Base-by-base conservation (phyloP, 1,140 invertebrate species). In the Drosophila neocordata region DNA sequence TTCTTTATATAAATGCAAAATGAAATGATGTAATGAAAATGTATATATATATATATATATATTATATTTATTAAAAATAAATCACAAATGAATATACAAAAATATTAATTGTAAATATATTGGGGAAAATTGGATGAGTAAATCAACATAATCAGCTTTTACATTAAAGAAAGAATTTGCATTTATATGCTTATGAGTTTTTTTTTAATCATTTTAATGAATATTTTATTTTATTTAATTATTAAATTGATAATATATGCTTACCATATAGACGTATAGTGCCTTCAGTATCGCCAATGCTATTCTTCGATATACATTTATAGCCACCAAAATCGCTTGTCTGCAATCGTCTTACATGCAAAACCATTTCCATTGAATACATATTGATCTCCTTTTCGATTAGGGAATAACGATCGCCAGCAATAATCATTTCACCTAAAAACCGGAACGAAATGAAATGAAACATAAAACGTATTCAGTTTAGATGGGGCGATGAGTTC, bases 301-400 rank as follows among this genome's bases (percentile, higher is more conserved):
- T 96, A 92, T 98, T 98, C 91, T 97, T 97, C 13, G 97, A 97
- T 69, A 97, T 97, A 92, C 97, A 98, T 87, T 96, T 97, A 93
- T 98, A 98, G 9, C 95, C 95, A 1, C 97, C 97, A 80, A 97
- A 95, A 92, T 98, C 97, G 35, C 93, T 93, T 55, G 94, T 93
- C 60, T 96, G 94, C 35, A 98, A 93, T 64, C 95, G 94, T 48
- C 94, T 93, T 35, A 98, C 96, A 15, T 95, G 93, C 20, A 98
- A 92, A 51, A 94, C 93, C 96, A 97, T 96, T 84, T 95, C 95
- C 1, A 96, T 94, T 74, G 95, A 95, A 92, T 97, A 97, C 78
- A 95, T 95, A 0, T 95, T 95, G 62, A 93, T 94, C 85, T 93
- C 94, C 73, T 94, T 94, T 88, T 96, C 95, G 5, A 93, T 94